Base-by-base conservation (phyloP, 1,140 invertebrate species). In the Amyelois transitella region DNA sequence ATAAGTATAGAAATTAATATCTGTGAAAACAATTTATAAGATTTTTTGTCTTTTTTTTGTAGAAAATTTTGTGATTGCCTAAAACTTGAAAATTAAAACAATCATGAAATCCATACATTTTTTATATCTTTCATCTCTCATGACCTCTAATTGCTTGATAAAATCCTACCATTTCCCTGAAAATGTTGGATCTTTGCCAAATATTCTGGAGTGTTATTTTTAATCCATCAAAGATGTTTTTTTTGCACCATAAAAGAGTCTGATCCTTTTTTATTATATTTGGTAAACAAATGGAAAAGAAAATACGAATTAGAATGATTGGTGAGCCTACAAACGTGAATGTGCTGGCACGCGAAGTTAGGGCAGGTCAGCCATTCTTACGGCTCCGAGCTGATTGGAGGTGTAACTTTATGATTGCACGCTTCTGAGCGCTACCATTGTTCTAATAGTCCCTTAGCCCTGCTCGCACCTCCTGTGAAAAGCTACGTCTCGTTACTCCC, bases 401-500 rank as follows among this genome's bases (percentile, higher is more conserved):
- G 71, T 76, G 72, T 67, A 72, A 77, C 51, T 86, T 79, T 83
- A 86, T 74, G 80, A 81, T 78, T 70, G 72, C 70, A 77, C 72
- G 79, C 73, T 81, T 74, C 72, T 79, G 74, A 69, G 61, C 64
- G 71, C 70, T 75, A 74, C 80, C 75, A 81, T 86, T 83, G 74
- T 83, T 83, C 74, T 76, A 79, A 75, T 79, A 67, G 77, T 63
- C 70, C 66, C 52, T 68, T 63, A 60, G 65, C 64, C 60, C 69
- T 69, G 14, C 64, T 58, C 62, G 55, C 74, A 60, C 57, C 58
- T 74, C 61, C 54, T 55, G 51, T 65, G 67, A 65, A 53, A 65
- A 72, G 64, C 71, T 64, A 64, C 76, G 73, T 67, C 72, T 75
- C 62, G 75, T 76, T 80, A 72, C 65, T 64, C 54, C 53, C 58